Conservation (phyloP, 2,113 vertebrate genomes). For the Xiphorhynchus elegans region DNA sequence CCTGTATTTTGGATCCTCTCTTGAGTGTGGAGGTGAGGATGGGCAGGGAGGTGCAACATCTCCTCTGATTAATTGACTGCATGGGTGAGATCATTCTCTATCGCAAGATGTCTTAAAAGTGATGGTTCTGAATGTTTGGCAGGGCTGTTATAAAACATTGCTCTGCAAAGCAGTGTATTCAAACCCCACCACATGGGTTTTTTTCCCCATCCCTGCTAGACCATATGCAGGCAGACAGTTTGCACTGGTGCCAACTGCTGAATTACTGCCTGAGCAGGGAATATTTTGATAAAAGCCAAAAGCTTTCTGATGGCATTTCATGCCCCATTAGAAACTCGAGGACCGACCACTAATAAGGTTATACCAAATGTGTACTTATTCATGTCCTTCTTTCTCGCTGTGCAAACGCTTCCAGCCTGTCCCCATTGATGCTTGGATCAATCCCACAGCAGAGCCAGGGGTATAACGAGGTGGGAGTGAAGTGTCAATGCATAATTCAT, state of each 20-base stretch:
- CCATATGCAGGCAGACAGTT: slow-evolving; percentile 25
- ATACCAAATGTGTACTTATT: slow-evolving; percentile 8
- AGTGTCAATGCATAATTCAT: slow-evolving; percentile 72
- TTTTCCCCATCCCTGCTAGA: neutral
- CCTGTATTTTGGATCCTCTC: neutral
- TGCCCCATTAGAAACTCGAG: slow-evolving; percentile 1
- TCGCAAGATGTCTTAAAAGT: neutral
- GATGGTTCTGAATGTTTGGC: neutral
- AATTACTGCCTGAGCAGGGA: neutral
- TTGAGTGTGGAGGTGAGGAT: neutral
- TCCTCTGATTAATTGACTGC: neutral
- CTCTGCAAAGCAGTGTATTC: slow-evolving; percentile 2
- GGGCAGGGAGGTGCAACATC: neutral
- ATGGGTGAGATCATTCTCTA: neutral
- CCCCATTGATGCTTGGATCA: slow-evolving; percentile 41
- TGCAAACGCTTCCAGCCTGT: slow-evolving; percentile 8
- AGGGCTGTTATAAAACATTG: neutral
- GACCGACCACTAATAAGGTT: neutral
- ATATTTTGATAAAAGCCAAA: slow-evolving; percentile 21
- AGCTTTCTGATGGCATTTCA: slow-evolving; percentile 25
- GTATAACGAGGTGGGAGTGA: slow-evolving; percentile 66
- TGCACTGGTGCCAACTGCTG: neutral
- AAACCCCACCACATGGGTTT: neutral
- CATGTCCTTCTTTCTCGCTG: neutral
- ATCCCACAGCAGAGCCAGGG: slow-evolving; percentile 62